Conservation (phyloP, 2,888 invertebrate species). For the Stictocephala bisonia region DNA sequence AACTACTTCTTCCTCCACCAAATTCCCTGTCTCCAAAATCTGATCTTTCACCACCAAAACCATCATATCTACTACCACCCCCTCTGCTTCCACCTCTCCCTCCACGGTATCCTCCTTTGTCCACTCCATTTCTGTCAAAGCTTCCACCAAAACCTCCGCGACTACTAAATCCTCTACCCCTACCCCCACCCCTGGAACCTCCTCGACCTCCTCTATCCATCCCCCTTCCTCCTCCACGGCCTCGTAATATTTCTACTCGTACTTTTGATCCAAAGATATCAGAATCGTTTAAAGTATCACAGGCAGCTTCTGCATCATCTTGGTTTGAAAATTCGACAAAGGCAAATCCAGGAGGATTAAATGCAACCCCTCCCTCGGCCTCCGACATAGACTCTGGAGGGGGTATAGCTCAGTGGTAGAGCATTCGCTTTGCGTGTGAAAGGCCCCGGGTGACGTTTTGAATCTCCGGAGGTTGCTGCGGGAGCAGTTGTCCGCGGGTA, state of each 20-base stretch:
- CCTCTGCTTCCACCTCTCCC: too few relatives aligned
- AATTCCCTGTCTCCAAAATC: too few relatives aligned
- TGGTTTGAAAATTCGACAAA: constrained; percentile 92
- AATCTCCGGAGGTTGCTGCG: too few relatives aligned
- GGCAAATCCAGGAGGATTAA: constrained; percentile 94
- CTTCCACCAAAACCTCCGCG: constrained; percentile 49
- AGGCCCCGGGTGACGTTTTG: too few relatives aligned
- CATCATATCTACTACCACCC: too few relatives aligned
- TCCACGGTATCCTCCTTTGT: too few relatives aligned
- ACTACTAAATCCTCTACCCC: constrained; percentile 60
- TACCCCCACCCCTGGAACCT: constrained; percentile 65
- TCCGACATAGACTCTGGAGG: too few relatives aligned
- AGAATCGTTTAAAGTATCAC: constrained; percentile 88
- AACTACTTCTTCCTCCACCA: constrained; percentile 31
- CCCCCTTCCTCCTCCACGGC: constrained; percentile 75
- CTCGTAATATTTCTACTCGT: constrained; percentile 88
- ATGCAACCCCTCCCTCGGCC: too few relatives aligned
- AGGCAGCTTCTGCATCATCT: constrained; percentile 90
- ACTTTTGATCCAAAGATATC: constrained; percentile 89
- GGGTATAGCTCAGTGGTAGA: too few relatives aligned
- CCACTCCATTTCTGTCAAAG: constrained; percentile 44
- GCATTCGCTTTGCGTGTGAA: too few relatives aligned
- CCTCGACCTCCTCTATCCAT: constrained; percentile 70
- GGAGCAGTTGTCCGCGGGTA: too few relatives aligned
- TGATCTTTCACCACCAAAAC: constrained; percentile 13